Evolutionary conservation across 2,888 invertebrate species (phyloP), one percentile per base, ranked within the genome.

Genomic region (Leptopilina syphax): DNA sequence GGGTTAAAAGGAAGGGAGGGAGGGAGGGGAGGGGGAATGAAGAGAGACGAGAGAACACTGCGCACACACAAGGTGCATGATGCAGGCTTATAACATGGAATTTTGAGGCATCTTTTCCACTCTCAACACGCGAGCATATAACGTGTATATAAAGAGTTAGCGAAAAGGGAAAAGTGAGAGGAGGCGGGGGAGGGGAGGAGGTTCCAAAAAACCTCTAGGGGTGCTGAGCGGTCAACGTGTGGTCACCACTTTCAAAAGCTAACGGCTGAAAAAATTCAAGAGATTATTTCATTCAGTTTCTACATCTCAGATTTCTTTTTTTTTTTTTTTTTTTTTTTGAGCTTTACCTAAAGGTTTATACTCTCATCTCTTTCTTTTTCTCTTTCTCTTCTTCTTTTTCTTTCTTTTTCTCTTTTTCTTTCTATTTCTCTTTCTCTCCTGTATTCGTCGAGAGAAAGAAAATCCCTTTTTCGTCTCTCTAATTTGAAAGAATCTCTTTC

Each of bases 281-380:
- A 65, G 57, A 27, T 79, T 76, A 65, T 57, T 65, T 79, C 54
- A 79, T 79, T 76, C 10, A 79, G 63, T 67, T 76, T 41, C 34
- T 34, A 65, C n/a, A 54, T 9, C n/a, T 73, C 3, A 9, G 27
- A 57, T 41, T 57, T 65, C 10, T 34, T 65, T 12, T 24, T 57
- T 57, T 34, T 24, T 18, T 41, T 57, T 65, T 8, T 34, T 65
- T 12, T 24, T 57, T 65, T 27, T 24, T 63, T 0, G 1, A 41
- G 34, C 41, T 65, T 65, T 65, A 65, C 65, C 65, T 63, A 6
- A 24, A 60, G 60, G 60, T 60, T 24, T 4, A 34, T 34, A 34
- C 34, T 34, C 34, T 2, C 7, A 18, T n/a, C 60, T 18, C n/a
- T 7, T 18, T 18, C 18, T 18, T 24, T 24, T 18, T 18, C 18